Base-by-base conservation (phyloP, 2,888 invertebrate genomes). In the Orthosia incerta region DNA sequence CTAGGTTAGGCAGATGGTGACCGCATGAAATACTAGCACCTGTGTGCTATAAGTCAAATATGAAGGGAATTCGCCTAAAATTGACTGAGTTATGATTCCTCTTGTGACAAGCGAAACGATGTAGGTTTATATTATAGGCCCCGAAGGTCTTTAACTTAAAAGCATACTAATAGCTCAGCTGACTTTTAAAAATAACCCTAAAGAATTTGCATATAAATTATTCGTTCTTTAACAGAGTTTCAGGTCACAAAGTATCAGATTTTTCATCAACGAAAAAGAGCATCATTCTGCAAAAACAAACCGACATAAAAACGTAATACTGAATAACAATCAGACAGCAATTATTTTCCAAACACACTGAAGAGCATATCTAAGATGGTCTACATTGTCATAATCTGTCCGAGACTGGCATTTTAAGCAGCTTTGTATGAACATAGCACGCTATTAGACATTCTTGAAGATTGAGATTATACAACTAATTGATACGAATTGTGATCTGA, bases 1-100 rank as follows among this genome's bases (percentile, higher is more conserved):
- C 67, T 57, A 12, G 74, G 56, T 76, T 81, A 78, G 64, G 63
- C 76, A 75, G 46, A 77, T 62, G 66, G 64, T 81, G 63, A 61
- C 82, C 76, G 82, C 50, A 75, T 53, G 53, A 68, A 80, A 59
- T 80, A 67, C 20, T 60, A 46, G 46, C 50, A 74, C 59, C 63
- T 66, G 61, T 74, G 56, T 62, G 46, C 20, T 20, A 26, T 31
- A 39, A 51, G 51, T 16, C 3, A 39, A 70, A 63, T 62, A 18
- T 55, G n/a, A 48, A 48, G n/a, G 20, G n/a, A 48, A 57, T 20
- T 64, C 45, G 64, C 39, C 26, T 39, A 59, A 79, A 63, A 76
- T 79, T 63, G 1, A 9, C 11, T 15, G n/a, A 57, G 46, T 26
- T 48, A 60, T 20, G 23, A 15, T 23, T 13, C 48, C 64, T 48